phyloP scores from a whole-genome alignment of 2,888 invertebrate species.

The Monopis laevigella region DNA sequence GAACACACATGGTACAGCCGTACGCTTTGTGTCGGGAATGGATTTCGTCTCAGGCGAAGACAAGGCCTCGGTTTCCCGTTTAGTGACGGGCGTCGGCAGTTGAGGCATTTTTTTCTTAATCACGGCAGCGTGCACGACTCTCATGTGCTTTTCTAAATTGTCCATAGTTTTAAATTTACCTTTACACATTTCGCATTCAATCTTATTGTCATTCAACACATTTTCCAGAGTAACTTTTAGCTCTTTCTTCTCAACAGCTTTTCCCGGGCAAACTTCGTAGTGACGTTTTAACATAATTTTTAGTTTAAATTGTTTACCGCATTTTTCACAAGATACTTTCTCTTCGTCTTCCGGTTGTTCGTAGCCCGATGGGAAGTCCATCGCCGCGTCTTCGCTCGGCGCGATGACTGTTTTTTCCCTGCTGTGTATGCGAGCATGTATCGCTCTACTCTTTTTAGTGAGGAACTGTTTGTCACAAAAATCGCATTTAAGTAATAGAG shows the following conservation, averaged over 20 bases:
- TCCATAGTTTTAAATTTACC: slow-evolving; percentile 44
- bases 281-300: slow-evolving; percentile 61
- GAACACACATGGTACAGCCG: slow-evolving; percentile 40
- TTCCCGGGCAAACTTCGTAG: slow-evolving; percentile 30
- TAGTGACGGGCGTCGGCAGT: neutral
- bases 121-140: slow-evolving; percentile 44
- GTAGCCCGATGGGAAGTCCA: slow-evolving; percentile 23
- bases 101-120: slow-evolving; percentile 26
- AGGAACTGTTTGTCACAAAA: slow-evolving; percentile 37
- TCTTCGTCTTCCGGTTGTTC: slow-evolving; percentile 26
- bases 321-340: slow-evolving; percentile 42
- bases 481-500: slow-evolving; percentile 34
- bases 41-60: neutral
- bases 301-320: slow-evolving; percentile 50
- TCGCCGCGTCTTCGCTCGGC: slow-evolving; percentile 22
- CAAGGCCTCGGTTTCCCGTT: neutral
- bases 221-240: slow-evolving; percentile 44
- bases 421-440: slow-evolving; percentile 34
- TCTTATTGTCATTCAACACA: slow-evolving; percentile 27
- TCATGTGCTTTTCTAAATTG: slow-evolving; percentile 48
- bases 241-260: slow-evolving; percentile 33
- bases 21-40: slow-evolving; percentile 12
- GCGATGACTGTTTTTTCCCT: slow-evolving; percentile 4
- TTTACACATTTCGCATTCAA: slow-evolving; percentile 42
- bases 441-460: slow-evolving; percentile 26